These are phyloP conservation scores for Thecocarcelia acutangulata DNA, from an alignment of 2,888 invertebrate genomes.

Conservation along the genomic window DNA sequence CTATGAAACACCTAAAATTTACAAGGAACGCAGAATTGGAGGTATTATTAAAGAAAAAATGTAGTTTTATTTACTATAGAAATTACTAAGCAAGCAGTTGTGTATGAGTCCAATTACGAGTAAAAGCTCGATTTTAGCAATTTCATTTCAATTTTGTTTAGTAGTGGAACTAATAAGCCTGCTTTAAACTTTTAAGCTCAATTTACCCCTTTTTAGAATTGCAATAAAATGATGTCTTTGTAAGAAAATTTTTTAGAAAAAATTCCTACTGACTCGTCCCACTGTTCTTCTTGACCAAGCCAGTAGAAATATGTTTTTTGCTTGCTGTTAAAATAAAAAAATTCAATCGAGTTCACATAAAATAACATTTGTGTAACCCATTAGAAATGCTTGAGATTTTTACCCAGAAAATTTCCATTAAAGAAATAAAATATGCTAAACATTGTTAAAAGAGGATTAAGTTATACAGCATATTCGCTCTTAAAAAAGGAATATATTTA, in stretches of 20 bases:
- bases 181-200: too few species aligned
- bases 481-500: conserved; percentile 21
- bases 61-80: too few species aligned
- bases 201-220: too few species aligned
- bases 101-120: too few species aligned
- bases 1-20: too few species aligned
- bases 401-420: conserved; percentile 16
- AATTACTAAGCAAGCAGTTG: too few species aligned
- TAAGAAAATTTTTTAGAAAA: neutral
- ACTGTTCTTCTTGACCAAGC: conserved; percentile 25
- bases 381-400: conserved; percentile 38
- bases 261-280: neutral
- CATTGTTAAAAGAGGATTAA: conserved; percentile 58
- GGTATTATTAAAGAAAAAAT: too few species aligned
- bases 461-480: conserved; percentile 21
- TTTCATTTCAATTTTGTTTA: too few species aligned
- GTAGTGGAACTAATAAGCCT: too few species aligned
- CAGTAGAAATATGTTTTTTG: neutral
- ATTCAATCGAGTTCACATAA: neutral
- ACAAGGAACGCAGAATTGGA: too few species aligned
- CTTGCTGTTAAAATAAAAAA: neutral
- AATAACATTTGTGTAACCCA: conserved; percentile 36
- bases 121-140: too few species aligned
- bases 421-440: conserved; percentile 60
- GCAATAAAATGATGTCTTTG: too few species aligned